phyloP scores from a whole-genome alignment of 2,888 invertebrate genomes.

The Rhingia campestris region DNA sequence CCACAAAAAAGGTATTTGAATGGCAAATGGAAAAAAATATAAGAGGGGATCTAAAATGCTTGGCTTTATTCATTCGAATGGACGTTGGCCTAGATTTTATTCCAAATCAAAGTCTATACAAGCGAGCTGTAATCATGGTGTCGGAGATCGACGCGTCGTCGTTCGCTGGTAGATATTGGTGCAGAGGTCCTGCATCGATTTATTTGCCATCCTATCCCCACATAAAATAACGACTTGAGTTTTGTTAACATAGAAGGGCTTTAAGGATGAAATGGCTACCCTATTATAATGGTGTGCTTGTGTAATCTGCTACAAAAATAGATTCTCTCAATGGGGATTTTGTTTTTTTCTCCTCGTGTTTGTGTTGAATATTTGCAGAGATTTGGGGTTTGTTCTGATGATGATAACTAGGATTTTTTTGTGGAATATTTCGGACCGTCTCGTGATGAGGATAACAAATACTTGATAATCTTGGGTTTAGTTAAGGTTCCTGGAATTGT shows the following conservation, averaged over 20 bases:
- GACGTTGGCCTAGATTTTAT: conserved; percentile 47
- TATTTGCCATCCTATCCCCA: neutral
- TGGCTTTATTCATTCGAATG: conserved; percentile 23
- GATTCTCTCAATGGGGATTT: neutral
- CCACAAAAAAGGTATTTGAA: conserved; percentile 46
- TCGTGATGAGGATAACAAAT: too few species aligned
- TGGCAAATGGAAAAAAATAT: conserved; percentile 39
- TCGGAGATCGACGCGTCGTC: conserved; percentile 5
- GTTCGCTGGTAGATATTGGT: neutral
- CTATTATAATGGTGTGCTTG: neutral
- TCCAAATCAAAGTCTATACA: conserved; percentile 42
- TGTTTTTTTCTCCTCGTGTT: too few species aligned
- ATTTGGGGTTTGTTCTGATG: too few species aligned
- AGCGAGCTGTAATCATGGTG: conserved; percentile 33
- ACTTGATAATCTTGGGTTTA: too few species aligned
- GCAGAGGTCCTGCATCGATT: conserved; percentile 29
- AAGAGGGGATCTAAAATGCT: conserved; percentile 15
- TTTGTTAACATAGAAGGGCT: conserved; percentile 2
- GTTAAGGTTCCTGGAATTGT: too few species aligned
- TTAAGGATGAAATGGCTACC: neutral
- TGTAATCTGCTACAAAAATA: neutral
- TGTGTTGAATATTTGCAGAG: too few species aligned
- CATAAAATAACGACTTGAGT: conserved; percentile 1
- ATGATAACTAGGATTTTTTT: too few species aligned
- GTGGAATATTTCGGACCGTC: too few species aligned